These are phyloP conservation scores for Meliscaeva auricollis DNA, from an alignment of 2,888 invertebrate species.

Conservation along the genomic window DNA sequence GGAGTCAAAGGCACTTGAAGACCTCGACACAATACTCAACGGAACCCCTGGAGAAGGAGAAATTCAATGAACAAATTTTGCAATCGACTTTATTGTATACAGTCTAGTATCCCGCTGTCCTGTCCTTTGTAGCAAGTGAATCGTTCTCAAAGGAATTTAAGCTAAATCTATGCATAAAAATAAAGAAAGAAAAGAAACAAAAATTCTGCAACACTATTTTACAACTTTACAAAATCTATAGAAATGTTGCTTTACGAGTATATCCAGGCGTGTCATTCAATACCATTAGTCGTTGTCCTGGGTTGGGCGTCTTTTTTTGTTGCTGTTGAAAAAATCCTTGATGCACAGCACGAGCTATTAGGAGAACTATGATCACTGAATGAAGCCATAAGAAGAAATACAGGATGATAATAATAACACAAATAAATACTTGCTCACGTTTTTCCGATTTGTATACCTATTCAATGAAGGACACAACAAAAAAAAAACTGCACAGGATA, in stretches of 20 bases:
- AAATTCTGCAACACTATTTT: slow-evolving; percentile 18
- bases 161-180: slow-evolving; percentile 8
- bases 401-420: slow-evolving; percentile 60
- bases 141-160: slow-evolving; percentile 38
- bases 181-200: neutral
- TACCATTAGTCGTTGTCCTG: slow-evolving; percentile 17
- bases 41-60: neutral
- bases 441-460: slow-evolving; percentile 36
- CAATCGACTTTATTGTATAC: slow-evolving; percentile 62
- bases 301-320: slow-evolving; percentile 5
- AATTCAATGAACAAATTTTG: slow-evolving; percentile 50
- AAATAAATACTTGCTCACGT: slow-evolving; percentile 70
- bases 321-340: slow-evolving; percentile 23
- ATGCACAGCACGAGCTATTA: slow-evolving; percentile 61
- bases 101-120: slow-evolving; percentile 30
- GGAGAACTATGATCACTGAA: slow-evolving; percentile 47
- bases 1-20: slow-evolving; percentile 15
- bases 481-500: slow-evolving; percentile 45
- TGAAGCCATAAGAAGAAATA: slow-evolving; percentile 35
- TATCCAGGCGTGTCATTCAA: slow-evolving; percentile 62
- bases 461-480: neutral
- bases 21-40: neutral
- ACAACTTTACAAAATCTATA: slow-evolving; percentile 27
- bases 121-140: slow-evolving; percentile 18
- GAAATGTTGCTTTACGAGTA: slow-evolving; percentile 33